A percentile compares a stretch with the other conserved stretches of the same genome.
Conservation (phyloP, 1,140 invertebrate species). For the Acromyrmex echinatior region DNA sequence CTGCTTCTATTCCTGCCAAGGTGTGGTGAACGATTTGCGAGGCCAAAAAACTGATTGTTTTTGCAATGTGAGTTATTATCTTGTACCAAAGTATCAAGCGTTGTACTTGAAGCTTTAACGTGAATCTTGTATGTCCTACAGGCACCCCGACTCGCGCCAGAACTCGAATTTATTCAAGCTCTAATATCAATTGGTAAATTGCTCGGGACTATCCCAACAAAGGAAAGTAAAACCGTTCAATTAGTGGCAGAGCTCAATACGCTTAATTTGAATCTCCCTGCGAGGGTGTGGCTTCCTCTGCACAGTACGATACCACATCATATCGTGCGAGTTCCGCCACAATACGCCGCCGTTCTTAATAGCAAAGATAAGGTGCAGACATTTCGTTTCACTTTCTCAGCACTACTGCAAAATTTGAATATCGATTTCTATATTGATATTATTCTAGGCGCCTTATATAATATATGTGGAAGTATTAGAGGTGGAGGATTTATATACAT, state of each 20-base stretch:
- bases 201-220: slow-evolving; percentile 95
- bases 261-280: slow-evolving; percentile 98
- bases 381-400: background rate
- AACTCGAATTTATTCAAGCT: slow-evolving; percentile 95
- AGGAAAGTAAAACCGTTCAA: slow-evolving; percentile 96
- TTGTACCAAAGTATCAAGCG: slow-evolving; percentile 14
- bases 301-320: slow-evolving; percentile 91
- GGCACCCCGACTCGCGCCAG: slow-evolving; percentile 93
- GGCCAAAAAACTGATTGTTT: slow-evolving; percentile 91
- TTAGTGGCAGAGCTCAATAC: slow-evolving; percentile 96
- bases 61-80: slow-evolving; percentile 89
- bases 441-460: slow-evolving; percentile 96
- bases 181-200: slow-evolving; percentile 97
- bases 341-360: slow-evolving; percentile 98
- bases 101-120: background rate
- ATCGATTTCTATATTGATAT: slow-evolving; percentile 37
- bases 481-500: slow-evolving; percentile 94
- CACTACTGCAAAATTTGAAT: background rate
- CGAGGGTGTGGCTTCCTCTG: slow-evolving; percentile 98
- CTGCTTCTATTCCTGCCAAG: slow-evolving; percentile 93
- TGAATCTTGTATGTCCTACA: slow-evolving; percentile 77
- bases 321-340: slow-evolving; percentile 96
- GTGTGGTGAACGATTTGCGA: slow-evolving; percentile 91
- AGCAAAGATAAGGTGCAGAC: slow-evolving; percentile 97
- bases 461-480: slow-evolving; percentile 99